A percentile compares a stretch with the other conserved stretches of the same genome.
Evolutionary conservation across 2,113 vertebrate genomes (phyloP).

Genomic region (Siphamia tubifer): DNA sequence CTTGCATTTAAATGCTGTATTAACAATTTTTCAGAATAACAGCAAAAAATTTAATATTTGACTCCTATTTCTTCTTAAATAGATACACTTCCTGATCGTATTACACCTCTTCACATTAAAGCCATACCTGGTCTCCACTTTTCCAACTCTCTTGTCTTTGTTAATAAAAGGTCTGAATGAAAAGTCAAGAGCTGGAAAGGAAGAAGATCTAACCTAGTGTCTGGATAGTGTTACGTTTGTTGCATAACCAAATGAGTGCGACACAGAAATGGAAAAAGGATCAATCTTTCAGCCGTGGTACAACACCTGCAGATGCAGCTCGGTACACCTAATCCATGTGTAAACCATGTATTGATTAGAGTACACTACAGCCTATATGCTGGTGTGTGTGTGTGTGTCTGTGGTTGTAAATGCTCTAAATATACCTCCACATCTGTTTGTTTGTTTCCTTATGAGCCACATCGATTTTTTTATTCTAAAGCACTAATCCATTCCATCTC

Average conservation of each 20-base stretch:
- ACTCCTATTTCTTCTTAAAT: too few relatives aligned
- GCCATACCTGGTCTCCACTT: too few relatives aligned
- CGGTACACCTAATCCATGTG: conserved; percentile 52
- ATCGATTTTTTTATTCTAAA: conserved; percentile 9
- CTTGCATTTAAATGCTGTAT: too few relatives aligned
- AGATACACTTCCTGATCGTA: too few relatives aligned
- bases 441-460: neutral
- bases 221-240: conserved; percentile 30
- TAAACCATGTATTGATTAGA: conserved; percentile 40
- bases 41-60: too few relatives aligned
- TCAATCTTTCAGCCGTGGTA: conserved; percentile 41
- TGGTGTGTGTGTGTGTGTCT: neutral
- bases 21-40: too few relatives aligned
- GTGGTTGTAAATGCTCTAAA: neutral
- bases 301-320: conserved; percentile 58
- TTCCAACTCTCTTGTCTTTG: too few relatives aligned
- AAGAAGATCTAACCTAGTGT: conserved; percentile 10
- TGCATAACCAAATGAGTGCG: conserved; percentile 37
- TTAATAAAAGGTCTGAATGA: neutral
- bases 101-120: too few relatives aligned
- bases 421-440: neutral
- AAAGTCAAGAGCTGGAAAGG: conserved; percentile 6
- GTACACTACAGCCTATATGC: too few relatives aligned
- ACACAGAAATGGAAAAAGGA: conserved; percentile 47
- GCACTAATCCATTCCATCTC: neutral